These are phyloP conservation scores for Chloromyia formosa DNA, from an alignment of 2,888 invertebrate species.

Conservation along the genomic window DNA sequence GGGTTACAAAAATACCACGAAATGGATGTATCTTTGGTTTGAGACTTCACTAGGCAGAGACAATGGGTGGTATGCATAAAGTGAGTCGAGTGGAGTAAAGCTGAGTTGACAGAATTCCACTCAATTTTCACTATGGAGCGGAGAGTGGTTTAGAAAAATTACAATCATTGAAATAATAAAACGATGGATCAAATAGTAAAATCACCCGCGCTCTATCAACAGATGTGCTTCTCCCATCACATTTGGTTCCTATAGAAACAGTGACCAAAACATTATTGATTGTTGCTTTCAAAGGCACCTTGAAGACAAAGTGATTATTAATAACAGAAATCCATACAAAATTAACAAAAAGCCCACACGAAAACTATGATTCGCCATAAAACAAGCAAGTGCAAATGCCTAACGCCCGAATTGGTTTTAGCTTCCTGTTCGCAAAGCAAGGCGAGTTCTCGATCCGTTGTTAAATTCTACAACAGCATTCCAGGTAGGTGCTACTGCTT, in stretches of 20 bases:
- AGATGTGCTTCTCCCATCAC: neutral
- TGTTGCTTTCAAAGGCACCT: constrained; percentile 24
- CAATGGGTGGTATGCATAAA: too few relatives aligned
- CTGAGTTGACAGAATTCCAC: too few relatives aligned
- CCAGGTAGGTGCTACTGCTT: constrained; percentile 65
- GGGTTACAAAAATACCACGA: neutral
- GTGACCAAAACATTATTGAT: constrained; percentile 39
- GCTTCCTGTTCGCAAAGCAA: constrained; percentile 33
- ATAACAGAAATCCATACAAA: too few relatives aligned
- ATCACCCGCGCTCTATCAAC: too few relatives aligned
- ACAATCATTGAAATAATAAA: too few relatives aligned
- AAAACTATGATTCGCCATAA: neutral
- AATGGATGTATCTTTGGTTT: neutral
- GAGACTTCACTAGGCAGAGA: neutral
- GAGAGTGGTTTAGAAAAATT: neutral
- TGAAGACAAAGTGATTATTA: neutral
- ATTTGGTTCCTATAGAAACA: constrained; percentile 1
- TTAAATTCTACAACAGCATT: constrained; percentile 80
- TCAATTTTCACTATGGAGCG: too few relatives aligned
- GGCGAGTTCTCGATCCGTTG: constrained; percentile 65
- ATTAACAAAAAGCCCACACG: too few relatives aligned
- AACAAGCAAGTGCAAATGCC: constrained; percentile 13
- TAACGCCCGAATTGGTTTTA: constrained; percentile 19
- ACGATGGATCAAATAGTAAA: too few relatives aligned
- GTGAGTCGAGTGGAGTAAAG: too few relatives aligned